phyloP scores from a whole-genome alignment of 2,888 invertebrate species.

The Epinotia ramella region DNA sequence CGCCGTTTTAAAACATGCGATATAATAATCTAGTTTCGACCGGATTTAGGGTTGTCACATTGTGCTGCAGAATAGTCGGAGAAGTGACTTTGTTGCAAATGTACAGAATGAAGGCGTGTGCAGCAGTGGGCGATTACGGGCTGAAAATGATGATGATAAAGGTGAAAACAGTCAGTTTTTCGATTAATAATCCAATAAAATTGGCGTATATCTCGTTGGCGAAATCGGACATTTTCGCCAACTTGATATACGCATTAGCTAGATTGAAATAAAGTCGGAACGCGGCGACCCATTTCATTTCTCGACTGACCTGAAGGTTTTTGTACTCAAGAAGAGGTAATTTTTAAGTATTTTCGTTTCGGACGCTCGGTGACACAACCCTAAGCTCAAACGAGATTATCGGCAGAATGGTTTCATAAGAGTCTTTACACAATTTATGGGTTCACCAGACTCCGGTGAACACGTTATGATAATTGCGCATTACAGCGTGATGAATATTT shows the following conservation, averaged over 20 bases:
- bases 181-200: no score
- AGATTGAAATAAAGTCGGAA: no score
- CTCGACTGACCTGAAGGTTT: no score
- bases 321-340: no score
- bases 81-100: neutral
- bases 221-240: no score
- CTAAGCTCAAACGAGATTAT: slow-evolving; percentile 25
- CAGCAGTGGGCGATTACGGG: no score
- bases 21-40: slow-evolving; percentile 44
- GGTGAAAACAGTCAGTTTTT: no score
- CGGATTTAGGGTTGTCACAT: slow-evolving; percentile 27
- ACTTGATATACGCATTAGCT: no score
- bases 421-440: slow-evolving; percentile 45
- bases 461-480: slow-evolving; percentile 44
- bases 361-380: slow-evolving; percentile 8
- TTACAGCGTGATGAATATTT: slow-evolving; percentile 44
- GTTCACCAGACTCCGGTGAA: slow-evolving; percentile 37
- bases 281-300: no score
- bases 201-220: no score
- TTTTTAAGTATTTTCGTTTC: neutral
- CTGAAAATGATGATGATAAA: no score
- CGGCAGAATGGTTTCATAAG: slow-evolving; percentile 43
- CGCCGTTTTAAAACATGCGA: slow-evolving; percentile 43
- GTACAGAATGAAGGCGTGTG: no score
- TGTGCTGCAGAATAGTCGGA: neutral